Conservation (phyloP, 1,140 invertebrate species). For the Ceratosolen fusciceps region DNA sequence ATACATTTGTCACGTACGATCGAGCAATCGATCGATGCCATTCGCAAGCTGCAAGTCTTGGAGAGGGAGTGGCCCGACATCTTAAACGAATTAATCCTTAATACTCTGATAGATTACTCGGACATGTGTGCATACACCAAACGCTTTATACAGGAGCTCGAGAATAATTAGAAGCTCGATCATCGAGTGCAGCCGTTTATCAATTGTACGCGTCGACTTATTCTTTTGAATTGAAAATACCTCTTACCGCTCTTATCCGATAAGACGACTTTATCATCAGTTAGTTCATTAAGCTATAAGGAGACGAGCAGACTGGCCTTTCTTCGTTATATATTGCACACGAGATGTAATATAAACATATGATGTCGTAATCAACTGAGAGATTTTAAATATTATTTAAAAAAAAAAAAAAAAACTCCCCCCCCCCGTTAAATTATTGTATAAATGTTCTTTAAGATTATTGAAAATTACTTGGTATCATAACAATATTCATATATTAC, state of each 20-base stretch:
- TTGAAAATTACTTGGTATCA: not conserved
- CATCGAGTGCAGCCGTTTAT: not conserved
- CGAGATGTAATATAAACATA: constrained; percentile 8
- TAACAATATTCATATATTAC: not conserved
- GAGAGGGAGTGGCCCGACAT: constrained; percentile 82
- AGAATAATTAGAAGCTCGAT: constrained; percentile 36
- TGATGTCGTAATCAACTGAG: not conserved
- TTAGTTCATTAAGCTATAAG: constrained; percentile 36
- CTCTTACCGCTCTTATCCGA: constrained; percentile 44
- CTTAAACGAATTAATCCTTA: constrained; percentile 80
- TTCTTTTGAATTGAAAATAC: constrained; percentile 22
- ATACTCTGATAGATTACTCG: constrained; percentile 82
- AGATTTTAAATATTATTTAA: not conserved
- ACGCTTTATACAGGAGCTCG: constrained; percentile 58
- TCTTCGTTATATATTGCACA: constrained; percentile 23
- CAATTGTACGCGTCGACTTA: not conserved
- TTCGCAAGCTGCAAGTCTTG: constrained; percentile 80
- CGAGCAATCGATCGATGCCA: constrained; percentile 79
- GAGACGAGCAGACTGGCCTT: constrained; percentile 34
- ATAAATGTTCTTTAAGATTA: not conserved
- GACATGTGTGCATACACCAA: constrained; percentile 85
- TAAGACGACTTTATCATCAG: constrained; percentile 40
- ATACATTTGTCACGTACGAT: constrained; percentile 78
- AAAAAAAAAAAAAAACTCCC: no score
- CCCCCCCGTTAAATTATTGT: no score